phyloP scores from a whole-genome alignment of 1,140 invertebrate species.

The Mizuhopecten yessoensis region DNA sequence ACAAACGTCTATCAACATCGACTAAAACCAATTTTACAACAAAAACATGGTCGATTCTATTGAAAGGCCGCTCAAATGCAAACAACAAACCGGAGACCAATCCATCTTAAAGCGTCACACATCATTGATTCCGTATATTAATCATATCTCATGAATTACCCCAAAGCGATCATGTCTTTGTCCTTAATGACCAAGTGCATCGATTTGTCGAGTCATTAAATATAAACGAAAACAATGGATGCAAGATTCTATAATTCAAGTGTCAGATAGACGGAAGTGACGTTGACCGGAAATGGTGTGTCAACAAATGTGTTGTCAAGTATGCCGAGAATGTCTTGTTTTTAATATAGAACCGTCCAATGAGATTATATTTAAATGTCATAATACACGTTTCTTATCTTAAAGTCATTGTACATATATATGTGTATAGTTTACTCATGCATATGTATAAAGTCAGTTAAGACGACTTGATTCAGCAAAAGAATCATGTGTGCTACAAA shows the following conservation, averaged over 20 bases:
- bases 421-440: background rate
- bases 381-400: background rate
- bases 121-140: background rate
- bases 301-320: background rate
- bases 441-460: no score
- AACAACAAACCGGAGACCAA: background rate
- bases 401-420: background rate
- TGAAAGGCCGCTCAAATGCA: background rate
- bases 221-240: background rate
- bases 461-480: no score
- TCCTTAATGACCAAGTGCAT: background rate
- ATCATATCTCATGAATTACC: background rate
- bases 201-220: background rate
- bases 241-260: background rate
- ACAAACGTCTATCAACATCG: slow-evolving; percentile 2
- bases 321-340: slow-evolving; percentile 32
- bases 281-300: background rate
- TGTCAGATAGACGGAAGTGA: background rate
- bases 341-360: slow-evolving; percentile 20
- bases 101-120: background rate
- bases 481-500: no score
- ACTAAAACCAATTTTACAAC: slow-evolving; percentile 26
- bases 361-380: slow-evolving; percentile 29
- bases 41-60: background rate
- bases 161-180: background rate